Base-by-base conservation (phyloP, 2,113 vertebrate genomes). In the Platysternon megacephalum region DNA sequence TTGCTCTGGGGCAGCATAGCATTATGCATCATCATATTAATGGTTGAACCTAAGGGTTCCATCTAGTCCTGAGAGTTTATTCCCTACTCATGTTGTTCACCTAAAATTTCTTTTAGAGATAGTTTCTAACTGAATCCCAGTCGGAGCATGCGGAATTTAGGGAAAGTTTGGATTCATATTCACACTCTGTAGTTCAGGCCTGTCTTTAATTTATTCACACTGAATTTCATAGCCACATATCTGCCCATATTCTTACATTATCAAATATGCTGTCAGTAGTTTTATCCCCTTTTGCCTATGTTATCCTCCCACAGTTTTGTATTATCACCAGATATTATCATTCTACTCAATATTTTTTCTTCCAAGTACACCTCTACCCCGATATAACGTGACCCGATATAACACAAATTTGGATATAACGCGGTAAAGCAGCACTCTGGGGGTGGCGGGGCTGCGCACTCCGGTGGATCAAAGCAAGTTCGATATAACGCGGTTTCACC, bases 331-430 rank as follows among this genome's bases (percentile, higher is more conserved):
- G 39, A 42, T 74, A 42, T 42, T 72, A 72, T 17, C 3, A 78
- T 16, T 0, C 26, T 78, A 83, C 48, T 52, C 0, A 49, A 89
- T 86, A 5, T 1, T 4, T 44, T 79, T 46, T 56, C 1, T 0
- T 65, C 29, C 32, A 29, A 35, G 65, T n/a, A n/a, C n/a, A n/a
- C n/a, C n/a, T n/a, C n/a, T n/a, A n/a, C n/a, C n/a, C n/a, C n/a
- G n/a, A n/a, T n/a, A n/a, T n/a, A n/a, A n/a, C n/a, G n/a, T n/a
- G n/a, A n/a, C n/a, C n/a, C n/a, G n/a, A n/a, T n/a, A n/a, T n/a
- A n/a, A n/a, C n/a, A n/a, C n/a, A n/a, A n/a, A n/a, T n/a, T n/a
- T n/a, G n/a, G n/a, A n/a, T n/a, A n/a, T n/a, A n/a, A n/a, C n/a
- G n/a, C n/a, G n/a, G n/a, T n/a, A n/a, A n/a, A n/a, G n/a, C n/a